Percentiles rank a stretch among this genome's conserved stretches.
Conservation (phyloP, 2,797 vertebrate genomes). For the Centroberyx gerrardi region DNA sequence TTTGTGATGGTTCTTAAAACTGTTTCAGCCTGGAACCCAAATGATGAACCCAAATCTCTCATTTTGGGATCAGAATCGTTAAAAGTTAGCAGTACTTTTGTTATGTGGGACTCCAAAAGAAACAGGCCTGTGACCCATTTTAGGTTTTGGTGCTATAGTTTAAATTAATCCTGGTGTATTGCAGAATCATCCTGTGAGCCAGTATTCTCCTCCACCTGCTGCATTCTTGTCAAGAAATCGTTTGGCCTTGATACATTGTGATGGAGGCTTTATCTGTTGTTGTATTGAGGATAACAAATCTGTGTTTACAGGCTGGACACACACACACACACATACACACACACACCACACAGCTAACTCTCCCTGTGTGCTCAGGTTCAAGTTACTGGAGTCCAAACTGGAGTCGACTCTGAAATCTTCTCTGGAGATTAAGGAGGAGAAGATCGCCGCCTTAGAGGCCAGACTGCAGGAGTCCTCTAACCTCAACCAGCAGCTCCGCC, state of each 20-base stretch:
- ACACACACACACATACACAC: neutral
- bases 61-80: constrained; percentile 14
- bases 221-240: neutral
- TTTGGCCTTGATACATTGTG: neutral
- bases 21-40: neutral
- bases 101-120: constrained; percentile 14
- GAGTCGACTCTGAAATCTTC: constrained; percentile 97
- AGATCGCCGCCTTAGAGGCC: constrained; percentile 97
- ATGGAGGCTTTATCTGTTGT: neutral
- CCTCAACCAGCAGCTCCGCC: constrained; percentile 96
- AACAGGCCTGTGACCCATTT: constrained; percentile 13
- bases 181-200: constrained; percentile 11
- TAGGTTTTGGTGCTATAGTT: constrained; percentile 7
- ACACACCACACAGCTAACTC: constrained; percentile 2
- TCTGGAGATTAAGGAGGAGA: constrained; percentile 99
- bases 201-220: neutral
- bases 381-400: constrained; percentile 95
- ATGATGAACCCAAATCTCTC: neutral
- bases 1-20: neutral
- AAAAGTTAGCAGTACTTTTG: constrained; percentile 11
- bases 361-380: constrained; percentile 86
- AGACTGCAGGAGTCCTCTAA: constrained; percentile 98
- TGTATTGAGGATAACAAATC: constrained; percentile 3
- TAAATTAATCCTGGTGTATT: constrained; percentile 3
- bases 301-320: neutral